Evolutionary conservation across 37 sponge, comb jelly and placozoan genomes (phyloP).

Genomic region (Mnemiopsis leidyi): DNA sequence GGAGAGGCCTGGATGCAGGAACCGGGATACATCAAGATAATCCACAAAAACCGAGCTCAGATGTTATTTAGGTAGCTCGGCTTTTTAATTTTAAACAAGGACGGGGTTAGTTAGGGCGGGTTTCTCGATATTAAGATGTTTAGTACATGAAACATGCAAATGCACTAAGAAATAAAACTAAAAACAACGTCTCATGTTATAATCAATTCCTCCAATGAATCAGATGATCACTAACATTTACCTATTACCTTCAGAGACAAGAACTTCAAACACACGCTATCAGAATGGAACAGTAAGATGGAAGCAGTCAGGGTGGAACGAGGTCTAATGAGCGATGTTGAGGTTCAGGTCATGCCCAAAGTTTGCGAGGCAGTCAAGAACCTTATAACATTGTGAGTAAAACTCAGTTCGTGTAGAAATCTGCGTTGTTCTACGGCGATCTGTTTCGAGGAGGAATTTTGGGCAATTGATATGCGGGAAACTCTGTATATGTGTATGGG

Average conservation of each 20-base stretch:
- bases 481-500: no score
- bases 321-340: neutral
- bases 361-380: neutral
- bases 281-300: neutral
- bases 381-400: neutral
- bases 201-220: no score
- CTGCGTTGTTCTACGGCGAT: no score
- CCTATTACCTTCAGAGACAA: neutral
- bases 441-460: no score
- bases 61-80: slow-evolving; percentile 82
- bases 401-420: no score
- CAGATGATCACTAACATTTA: neutral
- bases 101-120: no score
- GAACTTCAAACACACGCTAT: neutral
- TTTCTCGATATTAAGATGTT: no score
- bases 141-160: no score
- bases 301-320: neutral
- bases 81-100: no score
- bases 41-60: slow-evolving; percentile 87
- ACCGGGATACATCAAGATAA: slow-evolving; percentile 77
- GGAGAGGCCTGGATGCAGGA: slow-evolving; percentile 98
- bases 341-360: neutral
- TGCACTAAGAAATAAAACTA: no score
- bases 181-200: neutral
- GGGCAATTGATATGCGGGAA: no score